Base-by-base conservation (phyloP, 2,888 invertebrate species). In the Rhorus exstirpatorius region DNA sequence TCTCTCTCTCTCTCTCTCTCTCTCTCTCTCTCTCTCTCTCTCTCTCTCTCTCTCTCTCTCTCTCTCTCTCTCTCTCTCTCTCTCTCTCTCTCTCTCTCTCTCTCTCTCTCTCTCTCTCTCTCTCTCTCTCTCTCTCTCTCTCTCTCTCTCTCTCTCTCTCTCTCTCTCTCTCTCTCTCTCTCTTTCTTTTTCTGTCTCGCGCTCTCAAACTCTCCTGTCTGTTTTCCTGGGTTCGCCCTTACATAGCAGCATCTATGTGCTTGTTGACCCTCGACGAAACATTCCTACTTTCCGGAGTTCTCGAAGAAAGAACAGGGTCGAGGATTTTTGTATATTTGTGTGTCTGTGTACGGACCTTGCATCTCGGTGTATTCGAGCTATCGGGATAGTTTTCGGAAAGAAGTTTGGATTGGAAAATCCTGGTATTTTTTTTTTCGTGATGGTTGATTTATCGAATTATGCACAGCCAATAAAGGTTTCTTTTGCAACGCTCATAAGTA, bases 361-460 rank as follows among this genome's bases (percentile, higher is more conserved):
- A 46, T 58, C 46, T 46, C 38, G 49, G 14, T 51, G 41, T 31
- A 3, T 6, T 31, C n/a, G 46, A 61, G 51, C 35, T 63, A 61
- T 38, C 35, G 24, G 10, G 63, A 70, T 55, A 70, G 68, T 70
- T 63, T 49, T n/a, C 6, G 19, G 17, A 17, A 1, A 55, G 55
- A 70, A 70, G 49, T 71, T 79, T 63, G 0, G 44, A 53, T 79
- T 12, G 46, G 63, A 55, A 63, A 55, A 46, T 46, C 24, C 6
- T 31, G 35, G 51, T 65, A 63, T 17, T 49, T 71, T 76, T 65
- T 14, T 70, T 41, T 63, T 78, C 26, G 41, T 77, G 53, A 31
- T 41, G 8, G 3, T 70, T 53, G 8, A 35, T n/a, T n/a, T n/a
- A n/a, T n/a, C n/a, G n/a, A 68, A 70, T 60, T 8, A 44, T 38